Evolutionary conservation across 2,888 invertebrate genomes (phyloP).

Genomic region (Xylota segnis): DNA sequence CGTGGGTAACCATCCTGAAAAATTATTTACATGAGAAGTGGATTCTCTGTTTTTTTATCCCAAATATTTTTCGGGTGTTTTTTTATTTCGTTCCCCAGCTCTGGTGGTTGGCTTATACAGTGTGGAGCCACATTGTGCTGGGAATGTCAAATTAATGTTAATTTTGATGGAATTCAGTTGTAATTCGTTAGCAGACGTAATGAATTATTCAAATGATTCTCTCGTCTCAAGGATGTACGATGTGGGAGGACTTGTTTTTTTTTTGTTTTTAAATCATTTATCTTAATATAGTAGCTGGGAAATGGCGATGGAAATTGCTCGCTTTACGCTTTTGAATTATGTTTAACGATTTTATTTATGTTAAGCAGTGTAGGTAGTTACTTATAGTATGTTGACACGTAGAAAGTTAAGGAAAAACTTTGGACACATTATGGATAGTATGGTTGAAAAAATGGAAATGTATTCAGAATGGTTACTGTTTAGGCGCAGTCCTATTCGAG

Average conservation of each 20-base stretch:
- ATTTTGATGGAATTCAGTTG: conserved; percentile 72
- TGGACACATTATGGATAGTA: too few species aligned
- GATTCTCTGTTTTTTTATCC: conserved; percentile 28
- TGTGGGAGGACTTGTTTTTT: conserved; percentile 7
- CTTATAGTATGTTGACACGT: too few species aligned
- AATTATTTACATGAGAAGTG: conserved; percentile 50
- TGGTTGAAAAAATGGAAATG: too few species aligned
- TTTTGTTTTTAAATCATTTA: conserved; percentile 8
- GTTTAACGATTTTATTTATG: not conserved
- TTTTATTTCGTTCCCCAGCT: not conserved
- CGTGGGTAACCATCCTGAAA: conserved; percentile 55
- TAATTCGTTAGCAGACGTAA: conserved; percentile 53
- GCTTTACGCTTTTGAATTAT: not conserved
- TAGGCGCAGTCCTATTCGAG: too few species aligned
- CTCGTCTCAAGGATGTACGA: not conserved
- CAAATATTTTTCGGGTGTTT: not conserved
- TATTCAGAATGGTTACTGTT: too few species aligned
- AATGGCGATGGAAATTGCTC: conserved; percentile 1
- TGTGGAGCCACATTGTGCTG: conserved; percentile 33
- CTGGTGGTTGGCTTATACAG: conserved; percentile 6
- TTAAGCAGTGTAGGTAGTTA: too few species aligned
- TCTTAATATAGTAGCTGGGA: conserved; percentile 9
- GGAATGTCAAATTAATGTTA: conserved; percentile 73
- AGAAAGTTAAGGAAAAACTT: too few species aligned
- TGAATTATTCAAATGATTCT: conserved; percentile 67